Base-by-base conservation (phyloP, 2,797 vertebrate genomes). In the Glossophaga mutica region DNA sequence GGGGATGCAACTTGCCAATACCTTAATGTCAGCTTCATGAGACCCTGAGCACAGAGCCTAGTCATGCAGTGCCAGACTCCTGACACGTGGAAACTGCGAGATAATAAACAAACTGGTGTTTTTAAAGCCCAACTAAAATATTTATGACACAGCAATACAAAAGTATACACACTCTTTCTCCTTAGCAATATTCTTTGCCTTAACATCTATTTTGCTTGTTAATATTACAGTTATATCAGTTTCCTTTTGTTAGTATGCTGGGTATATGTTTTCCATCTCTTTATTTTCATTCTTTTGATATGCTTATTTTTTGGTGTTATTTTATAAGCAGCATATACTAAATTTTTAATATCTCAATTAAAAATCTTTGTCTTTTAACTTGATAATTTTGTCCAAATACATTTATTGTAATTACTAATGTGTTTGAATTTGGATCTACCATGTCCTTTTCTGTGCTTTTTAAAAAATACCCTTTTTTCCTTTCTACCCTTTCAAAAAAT, bases 391-490 rank as follows among this genome's bases (percentile, higher is more conserved):
- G 16, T 46, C 57, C 68, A 82, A 87, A 82, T 77, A 67, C 6
- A 83, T 78, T 94, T 97, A 68, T 76, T 94, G 22, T 73, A 84
- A 93, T 96, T 82, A 90, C 26, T 87, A 59, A 78, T 55, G 29
- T 92, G 37, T 73, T 94, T 82, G 18, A 62, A 67, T 21, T 73
- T 74, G 32, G 11, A 89, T 48, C 22, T 62, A n/a, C 15, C 9
- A 34, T 57, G 0, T 29, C 87, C 37, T 90, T 71, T 85, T 76
- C 12, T 62, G 39, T 81, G 79, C 34, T 9, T 92, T 77, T 87
- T 21, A 2, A 18, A 77, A 46, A 74, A 50, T 68, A 10, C 5
- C 5, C 59, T 44, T 50, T 37, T 68, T 29, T 44, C 12, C 9
- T 74, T 79, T 77, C 22, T 67, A 82, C 9, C 5, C 19, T 78